Base-by-base conservation (phyloP, 1,140 invertebrate species). In the Drosophila equinoxialis region DNA sequence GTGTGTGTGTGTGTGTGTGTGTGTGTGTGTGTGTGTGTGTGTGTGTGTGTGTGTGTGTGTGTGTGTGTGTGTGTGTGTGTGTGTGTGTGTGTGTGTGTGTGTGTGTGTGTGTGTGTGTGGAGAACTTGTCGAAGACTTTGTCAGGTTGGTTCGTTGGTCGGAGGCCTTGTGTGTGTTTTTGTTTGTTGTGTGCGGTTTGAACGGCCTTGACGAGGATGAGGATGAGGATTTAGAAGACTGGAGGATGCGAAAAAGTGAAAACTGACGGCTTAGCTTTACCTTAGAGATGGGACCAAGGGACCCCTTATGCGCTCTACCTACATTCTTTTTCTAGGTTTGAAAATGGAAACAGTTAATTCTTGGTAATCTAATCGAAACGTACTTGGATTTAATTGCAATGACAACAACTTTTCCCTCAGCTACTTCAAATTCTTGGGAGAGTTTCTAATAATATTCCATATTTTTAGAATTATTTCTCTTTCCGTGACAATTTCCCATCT, bases 121-220 rank as follows among this genome's bases (percentile, higher is more conserved):
- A 30, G 42, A 64, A 45, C 39, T 42, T 77, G 74, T 70, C 64
- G 74, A 77, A 65, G 75, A 58, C 63, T 74, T 66, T 74, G 75
- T 67, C 75, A 74, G 74, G 65, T 48, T 45, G 42, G 13, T 33
- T 45, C 66, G 65, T 48, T 45, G 42, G 20, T 48, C 30, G 42
- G 8, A 42, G 33, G 67, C 60, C 67, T 45, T 51, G 45, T 48
- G 57, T 55, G 39, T 65, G 68, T 45, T 13, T 60, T 51, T 35
- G 37, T 39, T 39, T 41, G 48, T 51, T 60, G 13, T 20, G 14
- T 61, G 14, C 13, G n/a, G 33, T 42, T 54, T 54, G 41, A 71
- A 74, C 58, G 74, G 64, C 78, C 79, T 82, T 81, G 78, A 63
- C 65, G 60, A 74, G 55, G 63, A 17, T 48, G 42, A 17, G 17